phyloP scores from a whole-genome alignment of 2,888 invertebrate genomes.

The Drosophila incognita region DNA sequence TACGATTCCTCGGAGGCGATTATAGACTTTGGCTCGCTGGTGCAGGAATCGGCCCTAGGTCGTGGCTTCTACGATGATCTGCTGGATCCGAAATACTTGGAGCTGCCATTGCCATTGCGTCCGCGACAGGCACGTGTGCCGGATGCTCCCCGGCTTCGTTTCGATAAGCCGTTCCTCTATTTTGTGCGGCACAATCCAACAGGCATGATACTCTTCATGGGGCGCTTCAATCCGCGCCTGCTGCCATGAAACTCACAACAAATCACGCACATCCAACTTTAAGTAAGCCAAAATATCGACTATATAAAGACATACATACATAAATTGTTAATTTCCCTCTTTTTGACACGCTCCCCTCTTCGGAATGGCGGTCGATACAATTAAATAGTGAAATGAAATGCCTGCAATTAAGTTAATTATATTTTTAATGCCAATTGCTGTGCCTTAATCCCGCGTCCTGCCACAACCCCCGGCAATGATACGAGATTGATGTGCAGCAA shows the following conservation, averaged over 20 bases:
- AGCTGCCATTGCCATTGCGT: conserved; percentile 88
- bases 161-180: conserved; percentile 95
- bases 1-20: conserved; percentile 81
- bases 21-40: conserved; percentile 82
- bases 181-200: conserved; percentile 96
- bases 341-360: conserved; percentile 8
- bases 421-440: conserved; percentile 75
- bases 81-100: conserved; percentile 86
- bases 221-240: conserved; percentile 93
- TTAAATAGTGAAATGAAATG: conserved; percentile 69
- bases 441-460: conserved; percentile 82
- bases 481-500: conserved; percentile 83
- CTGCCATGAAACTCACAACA: conserved; percentile 87
- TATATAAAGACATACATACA: conserved; percentile 5
- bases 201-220: conserved; percentile 95
- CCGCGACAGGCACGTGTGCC: conserved; percentile 90
- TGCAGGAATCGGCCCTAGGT: conserved; percentile 87
- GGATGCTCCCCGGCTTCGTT: conserved; percentile 90
- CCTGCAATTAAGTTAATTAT: conserved; percentile 65
- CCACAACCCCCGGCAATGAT: conserved; percentile 47
- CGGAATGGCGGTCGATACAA: conserved; percentile 27
- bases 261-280: conserved; percentile 13
- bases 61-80: conserved; percentile 89
- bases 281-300: conserved; percentile 59
- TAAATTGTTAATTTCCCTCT: conserved; percentile 44